Percentiles rank a stretch among this genome's conserved stretches.
Evolutionary conservation across 2,888 invertebrate species (phyloP).

Genomic region (Chrysodeixis includens): DNA sequence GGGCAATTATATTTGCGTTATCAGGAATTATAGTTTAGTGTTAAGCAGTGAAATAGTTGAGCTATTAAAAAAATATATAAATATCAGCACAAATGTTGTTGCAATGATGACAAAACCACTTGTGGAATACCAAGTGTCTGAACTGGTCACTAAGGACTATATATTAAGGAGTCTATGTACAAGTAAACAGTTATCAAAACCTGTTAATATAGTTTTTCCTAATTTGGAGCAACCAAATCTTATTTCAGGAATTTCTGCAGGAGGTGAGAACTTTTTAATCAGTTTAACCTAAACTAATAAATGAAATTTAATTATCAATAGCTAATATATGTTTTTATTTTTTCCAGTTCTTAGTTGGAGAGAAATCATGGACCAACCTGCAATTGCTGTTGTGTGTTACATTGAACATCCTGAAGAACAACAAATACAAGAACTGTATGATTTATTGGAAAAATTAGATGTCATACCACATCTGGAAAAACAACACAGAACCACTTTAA

Average conservation of each 20-base stretch:
- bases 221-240: conserved; percentile 86
- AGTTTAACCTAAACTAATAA: too few relatives aligned
- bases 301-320: neutral
- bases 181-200: conserved; percentile 51
- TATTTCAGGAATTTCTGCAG: conserved; percentile 82
- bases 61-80: conserved; percentile 71
- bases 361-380: conserved; percentile 74
- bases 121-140: conserved; percentile 76
- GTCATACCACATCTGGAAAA: conserved; percentile 63
- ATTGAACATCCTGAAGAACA: conserved; percentile 77
- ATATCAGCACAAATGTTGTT: conserved; percentile 71
- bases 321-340: conserved; percentile 20
- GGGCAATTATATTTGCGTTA: conserved; percentile 74
- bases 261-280: conserved; percentile 71
- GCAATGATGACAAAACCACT: conserved; percentile 78
- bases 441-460: conserved; percentile 71
- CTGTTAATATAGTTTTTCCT: conserved; percentile 62
- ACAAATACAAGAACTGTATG: conserved; percentile 71
- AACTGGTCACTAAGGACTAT: conserved; percentile 62
- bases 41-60: conserved; percentile 79
- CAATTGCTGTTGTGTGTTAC: conserved; percentile 75
- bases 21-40: conserved; percentile 78
- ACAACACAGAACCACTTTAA: conserved; percentile 63
- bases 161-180: conserved; percentile 74
- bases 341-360: conserved; percentile 79